Conservation (phyloP, 2,888 invertebrate species). For the Agapetus fuscipes region DNA sequence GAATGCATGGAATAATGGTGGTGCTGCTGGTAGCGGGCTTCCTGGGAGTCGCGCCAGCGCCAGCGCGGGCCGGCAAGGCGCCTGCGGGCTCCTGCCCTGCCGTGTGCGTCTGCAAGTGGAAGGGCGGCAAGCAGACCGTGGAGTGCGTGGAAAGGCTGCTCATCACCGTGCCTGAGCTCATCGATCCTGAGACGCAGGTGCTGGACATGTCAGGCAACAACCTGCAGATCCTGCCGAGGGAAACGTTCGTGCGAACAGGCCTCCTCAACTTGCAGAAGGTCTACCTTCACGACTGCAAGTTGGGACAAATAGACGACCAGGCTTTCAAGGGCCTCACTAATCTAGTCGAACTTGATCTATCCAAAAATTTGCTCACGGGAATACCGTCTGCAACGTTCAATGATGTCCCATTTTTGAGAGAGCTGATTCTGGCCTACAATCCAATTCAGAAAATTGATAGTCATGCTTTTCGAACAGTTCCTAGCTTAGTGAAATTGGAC, state of each 20-base stretch:
- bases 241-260: constrained; percentile 72
- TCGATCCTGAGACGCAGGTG: constrained; percentile 84
- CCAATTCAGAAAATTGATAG: constrained; percentile 72
- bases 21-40: constrained; percentile 10
- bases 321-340: constrained; percentile 83
- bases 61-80: constrained; percentile 27
- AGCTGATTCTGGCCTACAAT: constrained; percentile 70
- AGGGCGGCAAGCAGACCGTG: constrained; percentile 86
- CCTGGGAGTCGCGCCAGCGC: constrained; percentile 6
- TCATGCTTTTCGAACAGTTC: constrained; percentile 63
- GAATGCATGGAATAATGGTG: constrained; percentile 1
- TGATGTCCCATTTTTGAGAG: constrained; percentile 72
- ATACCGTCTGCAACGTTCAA: constrained; percentile 73
- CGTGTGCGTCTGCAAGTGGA: constrained; percentile 88
- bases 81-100: constrained; percentile 58
- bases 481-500: constrained; percentile 73
- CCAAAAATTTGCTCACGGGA: constrained; percentile 69
- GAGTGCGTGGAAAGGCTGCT: constrained; percentile 79
- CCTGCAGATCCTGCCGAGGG: constrained; percentile 70
- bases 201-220: constrained; percentile 83
- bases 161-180: constrained; percentile 74
- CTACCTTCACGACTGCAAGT: constrained; percentile 72
- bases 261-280: constrained; percentile 80
- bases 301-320: constrained; percentile 75
- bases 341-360: constrained; percentile 81